phyloP scores from a whole-genome alignment of 2,888 invertebrate genomes.

The Ophion ventricosus region DNA sequence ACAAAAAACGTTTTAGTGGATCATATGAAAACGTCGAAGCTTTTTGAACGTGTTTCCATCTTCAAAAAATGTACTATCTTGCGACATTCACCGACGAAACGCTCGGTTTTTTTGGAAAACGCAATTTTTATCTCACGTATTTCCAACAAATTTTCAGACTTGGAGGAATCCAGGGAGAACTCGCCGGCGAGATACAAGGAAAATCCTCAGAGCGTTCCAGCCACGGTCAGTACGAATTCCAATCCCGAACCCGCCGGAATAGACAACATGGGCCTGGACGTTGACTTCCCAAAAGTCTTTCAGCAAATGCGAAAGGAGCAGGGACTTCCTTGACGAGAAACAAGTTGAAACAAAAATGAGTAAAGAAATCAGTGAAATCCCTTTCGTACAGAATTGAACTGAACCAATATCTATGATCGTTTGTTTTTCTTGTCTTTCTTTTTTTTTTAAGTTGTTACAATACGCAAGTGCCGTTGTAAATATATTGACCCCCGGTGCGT shows the following conservation, averaged over 20 bases:
- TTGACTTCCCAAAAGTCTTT: slow-evolving; percentile 87
- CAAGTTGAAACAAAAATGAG: not conserved
- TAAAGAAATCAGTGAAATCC: slow-evolving; percentile 8
- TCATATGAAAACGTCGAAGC: not conserved
- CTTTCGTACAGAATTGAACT: slow-evolving; percentile 12
- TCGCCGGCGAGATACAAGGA: slow-evolving; percentile 77
- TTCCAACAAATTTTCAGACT: slow-evolving; percentile 69
- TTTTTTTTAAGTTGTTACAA: not conserved
- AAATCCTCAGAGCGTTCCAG: slow-evolving; percentile 66
- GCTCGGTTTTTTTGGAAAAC: not conserved
- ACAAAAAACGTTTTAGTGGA: not conserved
- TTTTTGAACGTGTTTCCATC: not conserved
- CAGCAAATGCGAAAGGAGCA: slow-evolving; percentile 86
- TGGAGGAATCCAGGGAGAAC: slow-evolving; percentile 80
- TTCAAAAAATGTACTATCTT: not conserved
- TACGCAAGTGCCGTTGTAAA: slow-evolving; percentile 51
- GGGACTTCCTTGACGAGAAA: slow-evolving; percentile 72
- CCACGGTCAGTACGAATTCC: slow-evolving; percentile 63
- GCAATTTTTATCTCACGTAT: not conserved
- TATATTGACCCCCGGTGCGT: slow-evolving; percentile 52
- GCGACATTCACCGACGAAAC: not conserved
- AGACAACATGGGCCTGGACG: slow-evolving; percentile 86
- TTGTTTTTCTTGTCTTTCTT: not conserved
- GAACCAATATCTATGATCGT: slow-evolving; percentile 12
- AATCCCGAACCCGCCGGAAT: slow-evolving; percentile 82